These are phyloP conservation scores for Sinopyrophorus schimmeli DNA, from an alignment of 2,888 invertebrate species.

Conservation along the genomic window DNA sequence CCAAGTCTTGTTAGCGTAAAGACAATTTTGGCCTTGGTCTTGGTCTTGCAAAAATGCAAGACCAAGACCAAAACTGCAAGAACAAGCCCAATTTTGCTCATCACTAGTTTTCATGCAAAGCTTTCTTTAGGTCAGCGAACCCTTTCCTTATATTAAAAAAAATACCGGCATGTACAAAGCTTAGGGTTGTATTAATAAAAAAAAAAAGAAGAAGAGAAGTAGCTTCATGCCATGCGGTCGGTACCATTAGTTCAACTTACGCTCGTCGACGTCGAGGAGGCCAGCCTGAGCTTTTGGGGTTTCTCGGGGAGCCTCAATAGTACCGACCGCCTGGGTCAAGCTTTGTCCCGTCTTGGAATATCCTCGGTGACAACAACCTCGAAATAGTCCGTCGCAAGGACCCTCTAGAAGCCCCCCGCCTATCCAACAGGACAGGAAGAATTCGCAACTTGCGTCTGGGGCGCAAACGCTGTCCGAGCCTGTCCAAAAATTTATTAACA, in stretches of 20 bases:
- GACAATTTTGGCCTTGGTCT: too few relatives aligned
- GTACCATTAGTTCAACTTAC: slow-evolving; percentile 48
- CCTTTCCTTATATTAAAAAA: too few relatives aligned
- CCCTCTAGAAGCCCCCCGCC: slow-evolving; percentile 84
- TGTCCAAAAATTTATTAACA: slow-evolving; percentile 20
- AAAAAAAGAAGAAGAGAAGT: too few relatives aligned
- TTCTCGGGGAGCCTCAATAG: slow-evolving; percentile 62
- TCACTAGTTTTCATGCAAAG: too few relatives aligned
- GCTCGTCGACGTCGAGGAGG: slow-evolving; percentile 54
- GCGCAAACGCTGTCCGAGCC: slow-evolving; percentile 54
- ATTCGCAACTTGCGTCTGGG: slow-evolving; percentile 82
- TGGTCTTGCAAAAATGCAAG: too few relatives aligned
- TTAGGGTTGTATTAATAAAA: too few relatives aligned
- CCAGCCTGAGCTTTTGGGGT: slow-evolving; percentile 63
- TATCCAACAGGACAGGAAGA: slow-evolving; percentile 92
- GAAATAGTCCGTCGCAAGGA: slow-evolving; percentile 73
- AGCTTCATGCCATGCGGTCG: slow-evolving; percentile 39
- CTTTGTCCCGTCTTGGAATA: slow-evolving; percentile 68
- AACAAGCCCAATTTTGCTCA: too few relatives aligned
- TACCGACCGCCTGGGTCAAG: slow-evolving; percentile 65
- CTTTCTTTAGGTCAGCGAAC: too few relatives aligned
- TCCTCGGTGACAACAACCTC: slow-evolving; percentile 82
- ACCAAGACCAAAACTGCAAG: too few relatives aligned
- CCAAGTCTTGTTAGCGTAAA: too few relatives aligned
- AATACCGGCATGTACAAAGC: too few relatives aligned